Percentiles rank a stretch among this genome's conserved stretches.
phyloP scores from a whole-genome alignment of 2,113 vertebrate species.

The Bufo bufo region DNA sequence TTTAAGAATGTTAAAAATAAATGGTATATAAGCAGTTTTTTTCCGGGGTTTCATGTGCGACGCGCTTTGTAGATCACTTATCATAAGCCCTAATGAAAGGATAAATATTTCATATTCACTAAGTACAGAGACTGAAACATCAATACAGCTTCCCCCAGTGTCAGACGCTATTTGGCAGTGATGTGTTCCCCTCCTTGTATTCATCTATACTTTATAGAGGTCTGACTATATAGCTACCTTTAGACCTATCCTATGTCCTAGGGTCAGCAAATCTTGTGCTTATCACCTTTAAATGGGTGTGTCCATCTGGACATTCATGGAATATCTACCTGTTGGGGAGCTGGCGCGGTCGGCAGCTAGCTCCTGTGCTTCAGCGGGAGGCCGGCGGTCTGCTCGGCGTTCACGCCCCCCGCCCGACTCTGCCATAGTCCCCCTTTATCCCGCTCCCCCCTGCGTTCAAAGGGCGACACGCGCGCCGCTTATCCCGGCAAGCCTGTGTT shows the following conservation, averaged over 20 bases:
- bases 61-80: background rate
- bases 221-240: background rate
- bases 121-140: background rate
- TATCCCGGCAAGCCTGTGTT: too few relatives aligned
- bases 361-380: too few relatives aligned
- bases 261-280: too few relatives aligned
- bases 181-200: background rate
- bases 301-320: too few relatives aligned
- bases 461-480: too few relatives aligned
- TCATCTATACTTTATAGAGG: background rate
- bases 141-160: background rate
- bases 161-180: background rate
- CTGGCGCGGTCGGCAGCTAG: too few relatives aligned
- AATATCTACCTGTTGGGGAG: too few relatives aligned
- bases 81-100: background rate
- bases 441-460: too few relatives aligned
- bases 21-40: background rate
- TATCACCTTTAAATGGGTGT: too few relatives aligned
- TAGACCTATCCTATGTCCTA: background rate
- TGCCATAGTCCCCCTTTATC: too few relatives aligned
- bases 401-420: too few relatives aligned
- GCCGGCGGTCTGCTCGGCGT: too few relatives aligned
- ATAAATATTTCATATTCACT: slow-evolving; percentile 1
- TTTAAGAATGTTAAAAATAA: background rate
- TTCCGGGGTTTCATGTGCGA: background rate